These are phyloP conservation scores for Labeo calbasu DNA, from an alignment of 2,797 vertebrate species.

Conservation along the genomic window DNA sequence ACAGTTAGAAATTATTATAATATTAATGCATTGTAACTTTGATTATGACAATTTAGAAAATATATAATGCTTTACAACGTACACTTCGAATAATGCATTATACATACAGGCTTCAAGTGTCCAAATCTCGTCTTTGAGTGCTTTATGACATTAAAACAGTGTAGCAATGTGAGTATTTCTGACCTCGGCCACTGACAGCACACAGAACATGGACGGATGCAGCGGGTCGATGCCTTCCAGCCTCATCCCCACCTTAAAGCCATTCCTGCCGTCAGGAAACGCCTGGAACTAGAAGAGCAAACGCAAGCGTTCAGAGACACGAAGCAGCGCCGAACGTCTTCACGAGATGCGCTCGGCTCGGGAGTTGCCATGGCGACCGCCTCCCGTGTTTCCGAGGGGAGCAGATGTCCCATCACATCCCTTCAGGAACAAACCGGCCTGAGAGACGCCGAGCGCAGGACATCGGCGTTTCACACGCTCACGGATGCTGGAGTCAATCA, in stretches of 20 bases:
- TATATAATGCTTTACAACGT: too few species aligned
- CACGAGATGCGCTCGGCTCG: background rate
- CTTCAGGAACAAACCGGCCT: slow-evolving; percentile 46
- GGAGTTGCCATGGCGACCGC: background rate
- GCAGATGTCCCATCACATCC: slow-evolving; percentile 60
- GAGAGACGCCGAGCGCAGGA: background rate
- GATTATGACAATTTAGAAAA: too few species aligned
- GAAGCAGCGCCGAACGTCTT: background rate
- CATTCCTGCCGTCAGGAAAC: slow-evolving; percentile 72
- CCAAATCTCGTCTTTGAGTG: background rate
- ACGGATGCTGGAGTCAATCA: too few species aligned
- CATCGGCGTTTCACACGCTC: background rate
- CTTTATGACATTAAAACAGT: background rate
- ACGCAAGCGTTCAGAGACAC: background rate
- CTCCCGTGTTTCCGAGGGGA: slow-evolving; percentile 50
- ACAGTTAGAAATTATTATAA: too few species aligned
- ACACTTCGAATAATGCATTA: too few species aligned
- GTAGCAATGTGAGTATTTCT: background rate
- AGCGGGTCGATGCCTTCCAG: slow-evolving; percentile 81
- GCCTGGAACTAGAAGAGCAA: slow-evolving; percentile 70
- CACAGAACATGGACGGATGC: slow-evolving; percentile 82
- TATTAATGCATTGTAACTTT: background rate
- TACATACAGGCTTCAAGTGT: too few species aligned
- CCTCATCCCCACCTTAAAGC: slow-evolving; percentile 81
- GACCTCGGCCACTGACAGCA: slow-evolving; percentile 80